A percentile compares a stretch with the other conserved stretches of the same genome.
Conservation (phyloP, 2,888 invertebrate genomes). For the Coremacera marginata region DNA sequence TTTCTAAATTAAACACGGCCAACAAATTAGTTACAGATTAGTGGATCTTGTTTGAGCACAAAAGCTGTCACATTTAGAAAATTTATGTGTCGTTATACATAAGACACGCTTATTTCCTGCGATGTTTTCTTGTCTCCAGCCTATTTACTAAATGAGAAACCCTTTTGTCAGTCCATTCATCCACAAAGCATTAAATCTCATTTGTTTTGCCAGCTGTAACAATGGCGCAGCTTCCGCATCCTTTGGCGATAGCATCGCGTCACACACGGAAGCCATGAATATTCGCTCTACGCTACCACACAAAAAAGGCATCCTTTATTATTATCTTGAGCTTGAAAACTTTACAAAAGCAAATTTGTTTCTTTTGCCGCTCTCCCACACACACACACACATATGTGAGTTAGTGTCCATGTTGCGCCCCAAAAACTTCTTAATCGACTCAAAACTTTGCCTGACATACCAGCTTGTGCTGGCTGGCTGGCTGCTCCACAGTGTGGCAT, state of each 20-base stretch:
- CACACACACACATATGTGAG: slow-evolving; percentile 23
- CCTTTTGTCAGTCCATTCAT: slow-evolving; percentile 53
- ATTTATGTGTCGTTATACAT: slow-evolving; percentile 39
- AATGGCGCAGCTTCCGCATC: slow-evolving; percentile 47
- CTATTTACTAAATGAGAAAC: not conserved
- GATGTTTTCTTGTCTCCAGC: not conserved
- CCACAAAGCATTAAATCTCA: slow-evolving; percentile 63
- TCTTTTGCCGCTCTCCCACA: slow-evolving; percentile 39
- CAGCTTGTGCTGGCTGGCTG: not conserved
- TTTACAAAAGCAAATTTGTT: slow-evolving; percentile 40
- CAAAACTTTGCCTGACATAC: slow-evolving; percentile 25
- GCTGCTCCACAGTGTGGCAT: not conserved
- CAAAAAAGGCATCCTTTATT: slow-evolving; percentile 19
- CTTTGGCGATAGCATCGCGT: slow-evolving; percentile 42
- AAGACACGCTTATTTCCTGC: slow-evolving; percentile 9
- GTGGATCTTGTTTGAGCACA: slow-evolving; percentile 48
- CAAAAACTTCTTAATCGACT: slow-evolving; percentile 38
- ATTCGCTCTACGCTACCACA: slow-evolving; percentile 8
- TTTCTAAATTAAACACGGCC: slow-evolving; percentile 51
- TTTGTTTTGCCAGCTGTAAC: slow-evolving; percentile 66
- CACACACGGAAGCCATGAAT: slow-evolving; percentile 42
- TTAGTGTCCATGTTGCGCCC: slow-evolving; percentile 21
- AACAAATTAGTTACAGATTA: slow-evolving; percentile 60
- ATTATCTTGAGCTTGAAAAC: slow-evolving; percentile 43
- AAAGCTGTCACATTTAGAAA: slow-evolving; percentile 18